Conservation (phyloP, 64 coral and sea anemone genomes). For the Montipora cactus region DNA sequence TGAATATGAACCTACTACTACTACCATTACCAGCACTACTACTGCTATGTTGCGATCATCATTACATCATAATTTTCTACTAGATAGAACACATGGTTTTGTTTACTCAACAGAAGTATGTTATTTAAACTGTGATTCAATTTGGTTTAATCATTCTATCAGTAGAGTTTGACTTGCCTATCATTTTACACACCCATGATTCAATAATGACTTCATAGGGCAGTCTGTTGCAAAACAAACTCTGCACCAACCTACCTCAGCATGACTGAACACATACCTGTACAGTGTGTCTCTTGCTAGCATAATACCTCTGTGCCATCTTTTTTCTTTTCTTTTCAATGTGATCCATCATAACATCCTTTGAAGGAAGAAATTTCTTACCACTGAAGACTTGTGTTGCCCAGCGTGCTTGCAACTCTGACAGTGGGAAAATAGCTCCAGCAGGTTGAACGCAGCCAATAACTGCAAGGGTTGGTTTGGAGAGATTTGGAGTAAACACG, state of each 20-base stretch:
- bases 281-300: constrained; percentile 77
- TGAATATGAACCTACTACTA: too few relatives aligned
- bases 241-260: neutral
- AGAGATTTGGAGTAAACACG: constrained; percentile 78
- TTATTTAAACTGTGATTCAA: too few relatives aligned
- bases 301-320: constrained; percentile 78
- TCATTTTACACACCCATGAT: too few relatives aligned
- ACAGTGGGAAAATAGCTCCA: constrained; percentile 78
- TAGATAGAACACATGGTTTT: too few relatives aligned
- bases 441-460: constrained; percentile 80
- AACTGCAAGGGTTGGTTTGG: constrained; percentile 80
- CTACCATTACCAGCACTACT: too few relatives aligned
- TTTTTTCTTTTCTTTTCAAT: constrained; percentile 66
- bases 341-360: constrained; percentile 78
- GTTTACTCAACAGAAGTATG: too few relatives aligned
- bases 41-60: too few relatives aligned
- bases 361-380: neutral
- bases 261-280: constrained; percentile 49
- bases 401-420: constrained; percentile 85
- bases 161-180: too few relatives aligned
- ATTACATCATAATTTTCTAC: too few relatives aligned
- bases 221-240: too few relatives aligned
- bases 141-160: too few relatives aligned
- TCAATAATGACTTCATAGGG: neutral
- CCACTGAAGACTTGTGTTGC: constrained; percentile 74